phyloP scores from a whole-genome alignment of 2,888 invertebrate species.

The Tanytarsus gracilentus region DNA sequence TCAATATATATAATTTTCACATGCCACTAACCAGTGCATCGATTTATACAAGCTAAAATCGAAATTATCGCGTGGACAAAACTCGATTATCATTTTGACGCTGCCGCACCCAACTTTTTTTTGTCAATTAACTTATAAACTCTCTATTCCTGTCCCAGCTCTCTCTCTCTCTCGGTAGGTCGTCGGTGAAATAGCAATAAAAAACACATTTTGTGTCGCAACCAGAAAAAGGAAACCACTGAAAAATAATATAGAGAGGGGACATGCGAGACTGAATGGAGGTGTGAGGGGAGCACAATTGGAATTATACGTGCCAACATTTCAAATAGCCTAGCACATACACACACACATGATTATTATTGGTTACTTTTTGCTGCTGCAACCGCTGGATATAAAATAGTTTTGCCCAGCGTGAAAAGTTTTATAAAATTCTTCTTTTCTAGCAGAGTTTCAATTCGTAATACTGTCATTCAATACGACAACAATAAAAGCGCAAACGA shows the following conservation, averaged over 20 bases:
- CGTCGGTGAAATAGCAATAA: background rate
- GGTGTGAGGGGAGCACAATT: constrained; percentile 1
- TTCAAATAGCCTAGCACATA: constrained; percentile 15
- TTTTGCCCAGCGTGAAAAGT: too few species aligned
- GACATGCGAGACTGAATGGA: too few species aligned
- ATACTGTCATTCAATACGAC: too few species aligned
- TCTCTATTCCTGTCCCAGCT: background rate
- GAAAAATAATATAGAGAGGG: constrained; percentile 3
- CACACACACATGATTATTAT: constrained; percentile 15
- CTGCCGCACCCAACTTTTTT: constrained; percentile 6
- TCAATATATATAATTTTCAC: too few species aligned
- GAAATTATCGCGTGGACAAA: background rate
- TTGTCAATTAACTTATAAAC: constrained; percentile 24
- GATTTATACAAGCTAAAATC: too few species aligned
- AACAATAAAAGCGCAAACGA: too few species aligned
- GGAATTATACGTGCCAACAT: constrained; percentile 16
- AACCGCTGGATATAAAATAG: background rate
- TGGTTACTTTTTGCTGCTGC: background rate
- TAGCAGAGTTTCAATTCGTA: too few species aligned
- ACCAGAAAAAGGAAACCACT: constrained; percentile 11
- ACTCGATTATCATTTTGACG: background rate
- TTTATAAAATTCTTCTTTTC: too few species aligned
- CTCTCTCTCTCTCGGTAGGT: background rate
- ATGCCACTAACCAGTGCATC: too few species aligned
- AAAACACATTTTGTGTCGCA: background rate